Base-by-base conservation (phyloP, 2,797 vertebrate species). In the Sebastes diaconus region DNA sequence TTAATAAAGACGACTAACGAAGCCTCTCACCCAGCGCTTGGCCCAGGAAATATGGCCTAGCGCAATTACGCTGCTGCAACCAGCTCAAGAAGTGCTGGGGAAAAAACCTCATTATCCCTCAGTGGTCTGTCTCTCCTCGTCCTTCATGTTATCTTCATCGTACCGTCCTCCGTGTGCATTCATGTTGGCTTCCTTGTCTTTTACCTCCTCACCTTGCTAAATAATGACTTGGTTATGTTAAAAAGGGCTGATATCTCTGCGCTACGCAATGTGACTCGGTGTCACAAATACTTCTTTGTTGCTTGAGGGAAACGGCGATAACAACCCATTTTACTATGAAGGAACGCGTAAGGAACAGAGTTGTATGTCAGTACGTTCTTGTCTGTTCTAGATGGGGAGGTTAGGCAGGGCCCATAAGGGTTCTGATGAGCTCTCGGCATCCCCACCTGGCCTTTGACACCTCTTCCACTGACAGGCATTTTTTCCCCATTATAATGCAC, bases 1-100 rank as follows among this genome's bases (percentile, higher is more conserved):
- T 95, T 95, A 95, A 95, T 94, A 93, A 94, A 91, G 82, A 90
- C 91, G 85, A 90, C 87, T 87, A 91, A 91, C 83, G 36, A 90
- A 92, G 80, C 77, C 85, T 80, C 80, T 86, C 78, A 22, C 79
- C 76, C 70, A 32, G 61, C 42, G 66, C 64, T 69, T 83, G 85
- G 83, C 87, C 79, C 84, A 36, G 90, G 91, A 92, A 94, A 91
- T 93, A 86, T 76, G 76, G 82, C 81, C 84, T 71, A 36, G 81
- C 79, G 83, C 91, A 92, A 92, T 94, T 94, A 90, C 30, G 75
- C 64, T 83, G 58, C 82, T 42, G 54, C 76, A 57, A 73, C 71
- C 67, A 75, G 77, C 80, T 80, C 36, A 79, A 70, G 80, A 77
- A 88, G 75, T 85, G 74, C 79, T 73, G 74, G 66, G 78, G 66